Evolutionary conservation across 2,888 invertebrate genomes (phyloP).

Genomic region (Drosophila borealis): DNA sequence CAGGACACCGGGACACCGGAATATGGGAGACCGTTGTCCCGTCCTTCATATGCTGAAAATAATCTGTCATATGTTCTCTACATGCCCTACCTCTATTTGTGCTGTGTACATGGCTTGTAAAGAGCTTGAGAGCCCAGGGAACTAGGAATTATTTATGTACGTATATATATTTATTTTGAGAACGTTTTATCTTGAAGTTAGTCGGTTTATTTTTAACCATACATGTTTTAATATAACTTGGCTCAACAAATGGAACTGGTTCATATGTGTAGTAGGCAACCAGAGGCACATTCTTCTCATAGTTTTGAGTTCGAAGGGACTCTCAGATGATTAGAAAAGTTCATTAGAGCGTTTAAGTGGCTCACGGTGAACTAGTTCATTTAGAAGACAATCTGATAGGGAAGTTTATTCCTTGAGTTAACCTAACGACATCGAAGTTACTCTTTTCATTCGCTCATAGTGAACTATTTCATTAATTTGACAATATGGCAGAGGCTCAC

Average conservation of each 20-base stretch:
- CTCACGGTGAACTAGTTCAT: neutral
- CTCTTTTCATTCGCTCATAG: neutral
- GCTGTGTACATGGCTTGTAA: constrained; percentile 1
- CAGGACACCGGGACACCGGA: constrained; percentile 8
- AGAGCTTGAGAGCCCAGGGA: neutral
- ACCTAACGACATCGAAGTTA: too few relatives aligned
- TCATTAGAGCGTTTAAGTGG: too few relatives aligned
- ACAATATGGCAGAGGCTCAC: too few relatives aligned
- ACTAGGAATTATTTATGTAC: neutral
- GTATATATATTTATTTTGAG: too few relatives aligned
- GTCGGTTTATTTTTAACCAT: too few relatives aligned
- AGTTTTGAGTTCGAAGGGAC: too few relatives aligned
- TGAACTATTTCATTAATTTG: neutral
- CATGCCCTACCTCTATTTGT: neutral
- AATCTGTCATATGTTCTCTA: constrained; percentile 29
- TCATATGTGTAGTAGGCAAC: neutral
- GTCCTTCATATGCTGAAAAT: constrained; percentile 21
- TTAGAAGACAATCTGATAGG: too few relatives aligned
- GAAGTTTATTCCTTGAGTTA: too few relatives aligned
- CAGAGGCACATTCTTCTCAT: neutral
- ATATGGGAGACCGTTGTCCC: constrained; percentile 7
- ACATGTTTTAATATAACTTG: too few relatives aligned
- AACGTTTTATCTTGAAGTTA: too few relatives aligned
- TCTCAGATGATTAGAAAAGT: too few relatives aligned
- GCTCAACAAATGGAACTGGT: neutral